Evolutionary conservation across 2,113 vertebrate genomes (phyloP).

Genomic region (Platycercus adscitus): DNA sequence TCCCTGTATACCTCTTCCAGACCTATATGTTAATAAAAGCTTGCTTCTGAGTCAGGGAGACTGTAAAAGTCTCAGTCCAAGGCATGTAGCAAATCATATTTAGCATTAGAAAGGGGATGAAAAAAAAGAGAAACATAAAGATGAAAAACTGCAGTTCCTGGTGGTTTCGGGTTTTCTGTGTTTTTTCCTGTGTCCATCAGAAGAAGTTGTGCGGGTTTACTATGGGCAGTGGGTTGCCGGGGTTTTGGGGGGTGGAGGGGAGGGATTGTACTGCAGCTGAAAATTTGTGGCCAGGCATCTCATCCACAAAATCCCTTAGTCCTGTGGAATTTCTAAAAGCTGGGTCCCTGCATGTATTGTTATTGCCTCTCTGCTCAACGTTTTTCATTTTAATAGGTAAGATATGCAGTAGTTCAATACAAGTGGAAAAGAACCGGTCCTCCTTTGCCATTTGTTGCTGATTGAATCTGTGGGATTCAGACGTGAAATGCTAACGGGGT

Average conservation of each 20-base stretch:
- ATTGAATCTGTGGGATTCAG: background rate
- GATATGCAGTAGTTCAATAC: background rate
- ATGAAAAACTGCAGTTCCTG: background rate
- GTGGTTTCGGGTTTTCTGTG: background rate
- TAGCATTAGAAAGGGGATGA: background rate
- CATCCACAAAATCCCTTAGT: background rate
- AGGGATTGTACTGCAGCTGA: background rate
- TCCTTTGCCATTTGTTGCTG: background rate
- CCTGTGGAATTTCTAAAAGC: background rate
- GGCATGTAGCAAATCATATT: background rate
- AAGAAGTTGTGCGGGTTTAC: background rate
- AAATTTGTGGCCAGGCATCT: background rate
- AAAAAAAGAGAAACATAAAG: background rate
- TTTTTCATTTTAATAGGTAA: background rate
- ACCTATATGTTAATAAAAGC: background rate
- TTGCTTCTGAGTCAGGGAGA: background rate
- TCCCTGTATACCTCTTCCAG: background rate
- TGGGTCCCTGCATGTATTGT: rapidly evolving
- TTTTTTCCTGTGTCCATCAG: background rate
- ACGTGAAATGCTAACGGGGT: background rate
- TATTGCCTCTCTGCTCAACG: background rate
- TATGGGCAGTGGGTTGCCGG: background rate
- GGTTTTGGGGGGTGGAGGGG: background rate
- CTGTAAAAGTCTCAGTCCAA: background rate
- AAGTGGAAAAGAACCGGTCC: background rate